Conservation (phyloP, 2,797 vertebrate species). For the Setipinna tenuifilis region DNA sequence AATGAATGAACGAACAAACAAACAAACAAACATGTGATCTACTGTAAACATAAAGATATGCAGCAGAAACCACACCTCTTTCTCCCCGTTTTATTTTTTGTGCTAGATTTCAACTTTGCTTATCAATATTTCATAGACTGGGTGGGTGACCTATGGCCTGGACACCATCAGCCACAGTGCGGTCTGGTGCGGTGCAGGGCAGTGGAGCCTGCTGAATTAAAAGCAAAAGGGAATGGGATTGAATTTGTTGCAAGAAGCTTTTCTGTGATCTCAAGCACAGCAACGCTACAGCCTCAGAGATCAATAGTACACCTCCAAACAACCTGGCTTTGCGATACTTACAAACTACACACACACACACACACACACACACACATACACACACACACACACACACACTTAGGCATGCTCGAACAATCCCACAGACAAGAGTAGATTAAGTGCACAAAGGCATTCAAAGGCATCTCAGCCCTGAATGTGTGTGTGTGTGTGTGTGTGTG, state of each 20-base stretch:
- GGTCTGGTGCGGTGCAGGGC: neutral
- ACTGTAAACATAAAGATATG: neutral
- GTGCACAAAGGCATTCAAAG: no score
- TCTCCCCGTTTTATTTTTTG: neutral
- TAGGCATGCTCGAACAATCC: neutral
- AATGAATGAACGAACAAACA: neutral
- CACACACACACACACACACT: neutral
- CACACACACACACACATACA: conserved; percentile 5
- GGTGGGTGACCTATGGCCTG: neutral
- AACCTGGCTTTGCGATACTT: neutral
- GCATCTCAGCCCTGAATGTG: neutral
- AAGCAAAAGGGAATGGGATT: neutral
- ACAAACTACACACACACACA: neutral
- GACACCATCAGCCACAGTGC: neutral
- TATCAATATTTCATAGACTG: neutral
- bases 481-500: neutral
- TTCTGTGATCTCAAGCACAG: neutral
- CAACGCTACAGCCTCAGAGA: neutral
- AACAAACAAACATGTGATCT: neutral
- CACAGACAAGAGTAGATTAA: no score
- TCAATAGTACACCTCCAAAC: neutral
- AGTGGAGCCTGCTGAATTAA: neutral
- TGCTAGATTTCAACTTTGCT: neutral
- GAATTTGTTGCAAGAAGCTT: neutral
- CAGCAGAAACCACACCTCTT: neutral